phyloP scores from a whole-genome alignment of 2,113 vertebrate genomes.

The Quiscalus mexicanus region DNA sequence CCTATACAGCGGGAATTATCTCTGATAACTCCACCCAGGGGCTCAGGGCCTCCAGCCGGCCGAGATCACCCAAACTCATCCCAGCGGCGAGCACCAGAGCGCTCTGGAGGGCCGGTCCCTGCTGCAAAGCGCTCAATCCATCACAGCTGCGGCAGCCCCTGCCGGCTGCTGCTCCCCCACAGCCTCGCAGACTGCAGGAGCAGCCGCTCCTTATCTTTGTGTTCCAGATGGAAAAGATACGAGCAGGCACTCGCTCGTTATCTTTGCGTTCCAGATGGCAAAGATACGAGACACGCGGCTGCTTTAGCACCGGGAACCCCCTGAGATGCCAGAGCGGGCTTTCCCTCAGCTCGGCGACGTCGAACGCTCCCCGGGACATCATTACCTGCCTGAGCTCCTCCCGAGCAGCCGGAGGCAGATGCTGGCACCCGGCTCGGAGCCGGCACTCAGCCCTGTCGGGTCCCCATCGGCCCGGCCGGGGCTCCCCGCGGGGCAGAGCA shows the following conservation, averaged over 20 bases:
- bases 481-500: not conserved
- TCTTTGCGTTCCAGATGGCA: not conserved
- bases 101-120: not conserved
- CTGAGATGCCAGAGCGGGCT: not conserved
- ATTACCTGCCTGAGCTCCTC: constrained; percentile 27
- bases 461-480: not conserved
- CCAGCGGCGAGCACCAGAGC: rapidly evolving
- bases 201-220: not conserved
- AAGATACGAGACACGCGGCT: not conserved
- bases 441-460: not conserved
- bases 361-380: not conserved
- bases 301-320: not conserved
- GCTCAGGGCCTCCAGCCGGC: not conserved
- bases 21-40: not conserved
- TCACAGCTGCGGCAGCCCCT: not conserved
- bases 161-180: not conserved
- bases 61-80: not conserved
- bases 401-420: not conserved
- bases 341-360: not conserved
- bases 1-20: not conserved
- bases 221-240: not conserved
- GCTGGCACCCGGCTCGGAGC: not conserved
- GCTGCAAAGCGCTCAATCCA: not conserved
- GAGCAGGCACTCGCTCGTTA: not conserved
- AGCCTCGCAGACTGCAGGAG: too few species aligned